phyloP scores from a whole-genome alignment of 1,140 invertebrate genomes.

The Drosophila virilis region DNA sequence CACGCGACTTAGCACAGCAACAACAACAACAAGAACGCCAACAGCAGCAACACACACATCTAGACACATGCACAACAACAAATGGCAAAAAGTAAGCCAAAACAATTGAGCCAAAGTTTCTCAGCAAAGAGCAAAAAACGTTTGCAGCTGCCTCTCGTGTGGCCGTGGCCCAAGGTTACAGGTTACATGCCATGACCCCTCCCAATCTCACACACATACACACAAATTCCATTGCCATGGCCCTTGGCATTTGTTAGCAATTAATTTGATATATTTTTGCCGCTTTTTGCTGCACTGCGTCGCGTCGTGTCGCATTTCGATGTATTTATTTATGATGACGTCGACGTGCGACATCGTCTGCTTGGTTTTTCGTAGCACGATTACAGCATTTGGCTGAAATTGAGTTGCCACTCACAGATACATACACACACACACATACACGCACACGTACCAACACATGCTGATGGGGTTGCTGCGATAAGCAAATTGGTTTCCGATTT shows the following conservation, averaged over 20 bases:
- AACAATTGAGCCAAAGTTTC: constrained; percentile 40
- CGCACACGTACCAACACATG: not conserved
- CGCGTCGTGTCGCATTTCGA: constrained; percentile 31
- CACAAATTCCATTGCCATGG: not conserved
- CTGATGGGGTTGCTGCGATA: constrained; percentile 42
- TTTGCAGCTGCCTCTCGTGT: constrained; percentile 3
- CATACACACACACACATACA: not conserved
- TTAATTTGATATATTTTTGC: constrained; percentile 46
- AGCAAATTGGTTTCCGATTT: constrained; percentile 78
- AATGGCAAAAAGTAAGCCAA: constrained; percentile 1
- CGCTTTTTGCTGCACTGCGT: constrained; percentile 48
- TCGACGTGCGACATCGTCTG: constrained; percentile 10
- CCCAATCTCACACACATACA: not conserved
- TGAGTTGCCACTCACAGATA: constrained; percentile 45
- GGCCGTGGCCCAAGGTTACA: constrained; percentile 9
- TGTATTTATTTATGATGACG: constrained; percentile 37
- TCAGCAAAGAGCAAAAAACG: constrained; percentile 16
- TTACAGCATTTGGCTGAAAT: constrained; percentile 48
- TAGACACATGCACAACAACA: not conserved
- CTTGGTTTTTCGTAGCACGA: constrained; percentile 21
- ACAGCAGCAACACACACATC: not conserved
- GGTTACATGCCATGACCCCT: not conserved
- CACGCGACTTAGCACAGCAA: constrained; percentile 38
- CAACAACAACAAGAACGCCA: not conserved
- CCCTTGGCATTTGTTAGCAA: constrained; percentile 22